Percentiles rank a stretch among this genome's conserved stretches.
These are phyloP conservation scores for Pollimyrus isidori DNA, from an alignment of 2,113 vertebrate genomes.

Conservation along the genomic window DNA sequence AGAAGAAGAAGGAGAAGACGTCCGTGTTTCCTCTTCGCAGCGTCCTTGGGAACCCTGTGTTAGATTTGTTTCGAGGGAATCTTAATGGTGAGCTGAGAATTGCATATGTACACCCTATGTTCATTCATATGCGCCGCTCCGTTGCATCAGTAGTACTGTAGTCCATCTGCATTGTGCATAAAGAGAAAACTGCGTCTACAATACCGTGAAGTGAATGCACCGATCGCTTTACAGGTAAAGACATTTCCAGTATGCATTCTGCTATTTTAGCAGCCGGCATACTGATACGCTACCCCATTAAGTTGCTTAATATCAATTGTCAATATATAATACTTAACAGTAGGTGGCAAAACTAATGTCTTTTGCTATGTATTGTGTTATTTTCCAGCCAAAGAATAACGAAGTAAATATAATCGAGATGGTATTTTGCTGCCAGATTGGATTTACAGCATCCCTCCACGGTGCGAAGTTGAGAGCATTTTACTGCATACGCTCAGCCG, in stretches of 20 bases:
- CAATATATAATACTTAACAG: not conserved
- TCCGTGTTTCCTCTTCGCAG: not conserved
- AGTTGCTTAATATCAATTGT: not conserved
- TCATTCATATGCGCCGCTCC: conserved; percentile 11
- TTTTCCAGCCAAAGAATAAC: not conserved
- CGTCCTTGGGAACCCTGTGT: not conserved
- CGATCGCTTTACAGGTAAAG: conserved; percentile 14
- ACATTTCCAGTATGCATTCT: not conserved
- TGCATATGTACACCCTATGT: not conserved
- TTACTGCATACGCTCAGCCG: conserved; percentile 9
- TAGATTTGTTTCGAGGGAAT: not conserved
- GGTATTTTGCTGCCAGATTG: not conserved
- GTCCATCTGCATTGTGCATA: conserved; percentile 22
- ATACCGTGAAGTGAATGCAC: conserved; percentile 5
- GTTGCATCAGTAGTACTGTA: conserved; percentile 18
- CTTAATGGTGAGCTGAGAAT: conserved; percentile 14
- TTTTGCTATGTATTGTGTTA: not conserved
- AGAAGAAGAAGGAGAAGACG: conserved; percentile 10
- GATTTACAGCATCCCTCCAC: not conserved
- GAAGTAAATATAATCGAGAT: not conserved
- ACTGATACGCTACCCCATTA: not conserved
- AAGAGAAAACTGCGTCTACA: conserved; percentile 16
- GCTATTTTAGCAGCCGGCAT: not conserved
- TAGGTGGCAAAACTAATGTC: not conserved
- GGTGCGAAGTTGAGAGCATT: conserved; percentile 14